phyloP scores from a whole-genome alignment of 1,140 invertebrate species.

The Anoplolepis gracilipes region DNA sequence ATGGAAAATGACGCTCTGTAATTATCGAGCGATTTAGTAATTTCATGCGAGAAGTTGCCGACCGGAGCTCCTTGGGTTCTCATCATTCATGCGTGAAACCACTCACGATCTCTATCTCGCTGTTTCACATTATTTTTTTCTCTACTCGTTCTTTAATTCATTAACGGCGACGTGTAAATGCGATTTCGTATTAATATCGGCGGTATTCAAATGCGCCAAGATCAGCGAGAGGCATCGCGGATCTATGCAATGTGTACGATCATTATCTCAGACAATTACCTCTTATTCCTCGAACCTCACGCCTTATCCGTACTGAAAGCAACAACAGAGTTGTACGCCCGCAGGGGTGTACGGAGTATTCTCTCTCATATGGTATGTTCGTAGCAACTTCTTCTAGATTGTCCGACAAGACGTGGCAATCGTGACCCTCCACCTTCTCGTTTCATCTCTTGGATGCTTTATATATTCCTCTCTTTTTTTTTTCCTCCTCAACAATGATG shows the following conservation, averaged over 20 bases:
- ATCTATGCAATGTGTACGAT: slow-evolving; percentile 62
- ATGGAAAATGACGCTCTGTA: slow-evolving; percentile 48
- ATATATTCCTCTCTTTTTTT: slow-evolving; percentile 36
- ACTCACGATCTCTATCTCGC: slow-evolving; percentile 6
- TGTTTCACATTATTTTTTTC: background rate
- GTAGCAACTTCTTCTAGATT: slow-evolving; percentile 45
- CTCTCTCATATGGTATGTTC: slow-evolving; percentile 48
- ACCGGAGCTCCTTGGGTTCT: background rate
- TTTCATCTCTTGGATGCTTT: slow-evolving; percentile 34
- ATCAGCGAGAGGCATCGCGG: slow-evolving; percentile 50
- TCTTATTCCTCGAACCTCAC: slow-evolving; percentile 75
- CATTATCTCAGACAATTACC: slow-evolving; percentile 77
- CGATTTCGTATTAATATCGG: slow-evolving; percentile 47
- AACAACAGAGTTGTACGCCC: slow-evolving; percentile 68
- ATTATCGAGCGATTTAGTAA: slow-evolving; percentile 60
- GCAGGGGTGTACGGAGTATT: slow-evolving; percentile 26
- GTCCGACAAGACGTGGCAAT: slow-evolving; percentile 59
- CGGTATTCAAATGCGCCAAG: slow-evolving; percentile 20
- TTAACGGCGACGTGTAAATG: slow-evolving; percentile 51
- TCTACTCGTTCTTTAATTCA: slow-evolving; percentile 24
- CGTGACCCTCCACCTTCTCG: slow-evolving; percentile 31
- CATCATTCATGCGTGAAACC: slow-evolving; percentile 37
- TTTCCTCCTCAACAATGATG: slow-evolving; percentile 44
- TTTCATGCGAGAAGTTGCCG: slow-evolving; percentile 42
- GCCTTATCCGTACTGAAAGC: slow-evolving; percentile 73